phyloP scores from a whole-genome alignment of 2,797 vertebrate genomes.

The Sphenodon punctatus region DNA sequence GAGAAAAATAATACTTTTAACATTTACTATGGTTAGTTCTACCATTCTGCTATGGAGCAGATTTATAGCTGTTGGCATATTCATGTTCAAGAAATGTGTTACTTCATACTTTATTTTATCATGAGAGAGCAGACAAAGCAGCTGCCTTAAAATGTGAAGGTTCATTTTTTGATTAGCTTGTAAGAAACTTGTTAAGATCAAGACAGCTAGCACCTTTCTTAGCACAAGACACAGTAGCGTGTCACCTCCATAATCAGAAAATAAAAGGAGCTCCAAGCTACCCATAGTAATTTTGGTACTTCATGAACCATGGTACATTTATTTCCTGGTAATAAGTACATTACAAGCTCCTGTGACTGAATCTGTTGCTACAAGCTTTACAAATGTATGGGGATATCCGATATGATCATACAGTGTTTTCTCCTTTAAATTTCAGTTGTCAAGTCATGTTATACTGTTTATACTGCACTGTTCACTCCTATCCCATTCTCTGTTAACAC shows the following conservation, averaged over 20 bases:
- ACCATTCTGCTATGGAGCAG: conserved; percentile 56
- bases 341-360: background rate
- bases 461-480: conserved; percentile 50
- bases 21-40: conserved; percentile 69
- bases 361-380: conserved; percentile 25
- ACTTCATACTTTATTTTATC: conserved; percentile 58
- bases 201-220: background rate
- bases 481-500: conserved; percentile 63
- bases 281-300: background rate
- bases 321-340: conserved; percentile 22
- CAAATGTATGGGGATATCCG: conserved; percentile 5
- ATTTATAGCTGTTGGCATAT: conserved; percentile 66
- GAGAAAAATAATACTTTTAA: conserved; percentile 66
- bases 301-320: background rate
- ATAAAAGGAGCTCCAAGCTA: background rate
- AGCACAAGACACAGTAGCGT: fast-evolving
- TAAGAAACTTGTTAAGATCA: conserved; percentile 25
- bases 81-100: conserved; percentile 63
- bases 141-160: background rate
- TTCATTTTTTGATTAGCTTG: conserved; percentile 40
- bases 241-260: background rate
- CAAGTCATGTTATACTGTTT: conserved; percentile 65
- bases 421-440: conserved; percentile 67
- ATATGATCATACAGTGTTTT: conserved; percentile 53
- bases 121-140: conserved; percentile 49